phyloP scores from a whole-genome alignment of 2,888 invertebrate species.

The Campaea margaritaria region DNA sequence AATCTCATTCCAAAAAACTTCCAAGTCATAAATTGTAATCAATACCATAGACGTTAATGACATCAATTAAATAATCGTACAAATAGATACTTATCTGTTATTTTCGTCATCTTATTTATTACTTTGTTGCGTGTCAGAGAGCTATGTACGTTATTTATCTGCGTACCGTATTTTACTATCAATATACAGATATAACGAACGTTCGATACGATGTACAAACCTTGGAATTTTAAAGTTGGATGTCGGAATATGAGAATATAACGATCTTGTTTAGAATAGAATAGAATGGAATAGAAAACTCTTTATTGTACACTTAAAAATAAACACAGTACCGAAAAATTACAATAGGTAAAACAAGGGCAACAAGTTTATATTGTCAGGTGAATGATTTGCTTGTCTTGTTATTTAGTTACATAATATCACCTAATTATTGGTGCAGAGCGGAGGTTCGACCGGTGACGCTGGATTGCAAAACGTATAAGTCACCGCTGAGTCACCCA shows the following conservation, averaged over 20 bases:
- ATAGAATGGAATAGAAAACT: too few species aligned
- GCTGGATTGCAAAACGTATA: too few species aligned
- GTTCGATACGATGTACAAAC: constrained; percentile 21
- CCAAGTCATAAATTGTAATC: constrained; percentile 70
- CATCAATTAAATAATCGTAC: constrained; percentile 74
- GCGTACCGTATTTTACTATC: constrained; percentile 16
- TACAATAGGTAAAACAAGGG: too few species aligned
- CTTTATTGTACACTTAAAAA: too few species aligned
- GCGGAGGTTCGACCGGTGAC: too few species aligned
- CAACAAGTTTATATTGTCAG: too few species aligned
- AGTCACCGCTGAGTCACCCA: too few species aligned
- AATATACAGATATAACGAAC: constrained; percentile 9
- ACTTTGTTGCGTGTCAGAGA: constrained; percentile 57
- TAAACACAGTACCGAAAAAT: too few species aligned
- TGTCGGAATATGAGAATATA: constrained; percentile 60
- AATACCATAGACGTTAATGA: constrained; percentile 67
- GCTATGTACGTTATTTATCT: constrained; percentile 51
- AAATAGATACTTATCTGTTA: constrained; percentile 59
- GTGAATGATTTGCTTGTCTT: too few species aligned
- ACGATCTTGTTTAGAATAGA: constrained; percentile 36
- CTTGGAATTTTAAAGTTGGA: constrained; percentile 59
- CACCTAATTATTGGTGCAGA: too few species aligned
- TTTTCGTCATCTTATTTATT: constrained; percentile 61
- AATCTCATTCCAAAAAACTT: constrained; percentile 35
- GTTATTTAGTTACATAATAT: too few species aligned